Evolutionary conservation across 2,888 invertebrate genomes (phyloP).

Genomic region (Graphium colonna): DNA sequence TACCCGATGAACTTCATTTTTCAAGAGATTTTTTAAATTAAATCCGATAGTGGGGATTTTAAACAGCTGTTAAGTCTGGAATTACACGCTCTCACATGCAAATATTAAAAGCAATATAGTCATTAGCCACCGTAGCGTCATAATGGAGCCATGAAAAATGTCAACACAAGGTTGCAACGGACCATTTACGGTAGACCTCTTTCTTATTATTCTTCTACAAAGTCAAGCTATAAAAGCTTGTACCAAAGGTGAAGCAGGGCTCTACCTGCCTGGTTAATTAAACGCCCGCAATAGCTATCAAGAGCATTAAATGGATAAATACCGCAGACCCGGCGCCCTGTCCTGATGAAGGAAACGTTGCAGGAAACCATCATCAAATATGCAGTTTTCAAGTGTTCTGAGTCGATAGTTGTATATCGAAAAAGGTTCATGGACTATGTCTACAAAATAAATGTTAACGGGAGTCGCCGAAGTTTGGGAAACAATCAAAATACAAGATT

Average conservation of each 20-base stretch:
- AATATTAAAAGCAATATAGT: constrained; percentile 18
- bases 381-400: not conserved
- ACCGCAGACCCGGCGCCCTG: constrained; percentile 27
- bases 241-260: constrained; percentile 6
- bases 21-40: not conserved
- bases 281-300: constrained; percentile 45
- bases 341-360: constrained; percentile 45
- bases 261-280: constrained; percentile 34
- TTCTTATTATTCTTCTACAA: not conserved
- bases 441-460: no score
- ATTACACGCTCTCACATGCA: constrained; percentile 12
- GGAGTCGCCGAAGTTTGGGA: no score
- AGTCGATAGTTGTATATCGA: no score
- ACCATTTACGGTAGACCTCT: constrained; percentile 31
- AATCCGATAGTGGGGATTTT: constrained; percentile 6
- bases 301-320: constrained; percentile 48
- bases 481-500: no score
- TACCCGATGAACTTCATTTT: no score
- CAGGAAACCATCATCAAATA: constrained; percentile 1
- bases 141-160: constrained; percentile 49
- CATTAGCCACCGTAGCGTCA: constrained; percentile 31
- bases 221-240: not conserved
- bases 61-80: constrained; percentile 4
- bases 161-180: constrained; percentile 38
- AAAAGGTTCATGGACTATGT: no score